Conservation (phyloP, 2,888 invertebrate species). For the Zonitis immaculata region DNA sequence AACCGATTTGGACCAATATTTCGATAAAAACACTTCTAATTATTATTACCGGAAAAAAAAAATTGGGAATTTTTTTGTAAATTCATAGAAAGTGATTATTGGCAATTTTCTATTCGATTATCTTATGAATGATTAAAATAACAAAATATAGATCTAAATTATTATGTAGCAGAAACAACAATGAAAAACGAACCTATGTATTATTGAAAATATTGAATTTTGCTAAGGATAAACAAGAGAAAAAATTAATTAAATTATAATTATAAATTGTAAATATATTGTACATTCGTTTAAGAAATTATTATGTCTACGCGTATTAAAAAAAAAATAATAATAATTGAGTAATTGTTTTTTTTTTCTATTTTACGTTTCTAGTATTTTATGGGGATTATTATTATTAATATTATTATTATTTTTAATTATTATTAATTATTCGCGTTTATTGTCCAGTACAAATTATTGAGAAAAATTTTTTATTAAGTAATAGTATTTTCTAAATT, state of each 20-base stretch:
- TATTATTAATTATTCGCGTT: background rate
- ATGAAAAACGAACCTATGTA: conserved; percentile 31
- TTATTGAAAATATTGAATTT: conserved; percentile 38
- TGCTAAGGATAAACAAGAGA: conserved; percentile 40
- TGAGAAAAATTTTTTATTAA: too few relatives aligned
- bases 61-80: too few relatives aligned
- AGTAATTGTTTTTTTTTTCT: conserved; percentile 29
- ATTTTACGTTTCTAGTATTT: conserved; percentile 32
- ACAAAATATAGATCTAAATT: conserved; percentile 38
- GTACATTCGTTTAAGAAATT: conserved; percentile 47
- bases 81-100: conserved; percentile 46
- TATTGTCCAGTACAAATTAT: conserved; percentile 44
- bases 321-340: too few relatives aligned
- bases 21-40: too few relatives aligned
- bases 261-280: conserved; percentile 45
- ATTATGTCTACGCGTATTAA: conserved; percentile 43
- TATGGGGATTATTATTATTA: conserved; percentile 36
- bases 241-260: too few relatives aligned
- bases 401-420: conserved; percentile 27
- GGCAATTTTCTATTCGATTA: conserved; percentile 44
- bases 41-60: too few relatives aligned
- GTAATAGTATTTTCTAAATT: conserved; percentile 42
- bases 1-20: conserved; percentile 27
- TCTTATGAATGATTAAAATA: conserved; percentile 31
- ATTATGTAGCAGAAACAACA: conserved; percentile 33